Evolutionary conservation across 2,113 vertebrate species (phyloP), one percentile per base, ranked within the genome.

Genomic region (Odontophorus gujanensis): DNA sequence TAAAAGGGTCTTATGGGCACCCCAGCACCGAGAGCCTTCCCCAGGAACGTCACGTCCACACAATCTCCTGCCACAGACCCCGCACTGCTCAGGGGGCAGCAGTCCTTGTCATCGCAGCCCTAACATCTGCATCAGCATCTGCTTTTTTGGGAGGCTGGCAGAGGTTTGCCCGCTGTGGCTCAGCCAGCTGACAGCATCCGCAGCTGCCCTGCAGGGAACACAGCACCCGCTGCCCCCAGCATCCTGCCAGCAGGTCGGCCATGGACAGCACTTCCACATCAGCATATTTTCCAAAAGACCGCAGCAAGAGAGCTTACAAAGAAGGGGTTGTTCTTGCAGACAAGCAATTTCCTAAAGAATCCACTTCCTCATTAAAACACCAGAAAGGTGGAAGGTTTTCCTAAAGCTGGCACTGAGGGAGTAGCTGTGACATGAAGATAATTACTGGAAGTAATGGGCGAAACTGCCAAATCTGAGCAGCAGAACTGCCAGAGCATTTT

Each of bases 381-480:
- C 48, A 61, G 51, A 81, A 87, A 92, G 89, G 66, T 95, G 86
- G 77, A 94, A 85, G 65, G 73, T 91, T 86, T 93, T 78, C 83
- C 68, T 68, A 73, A 89, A 86, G 66, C 84, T 95, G 85, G 84
- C 82, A 89, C 81, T 13, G 50, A 91, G 81, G 84, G 76, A 73
- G 12, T 69, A 78, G 80, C 90, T 81, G 42, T 30, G 75, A 94
- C 48, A 79, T 40, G 51, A 65, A 96, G 93, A 95, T 96, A 97
- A 98, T 96, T 96, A 92, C 96, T 97, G 96, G 96, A 96, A 96
- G 87, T 89, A 92, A 74, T 77, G 8, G 3, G 65, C 84, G 67
- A 92, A 85, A 79, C 78, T 87, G 96, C 94, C 96, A 96, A 94
- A 94, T 82, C 24, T 4, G 34, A 94, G 50, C 72, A 72, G 63